These are phyloP conservation scores for Chromoteleia sp. DNA, from an alignment of 2,888 invertebrate genomes.

Conservation along the genomic window DNA sequence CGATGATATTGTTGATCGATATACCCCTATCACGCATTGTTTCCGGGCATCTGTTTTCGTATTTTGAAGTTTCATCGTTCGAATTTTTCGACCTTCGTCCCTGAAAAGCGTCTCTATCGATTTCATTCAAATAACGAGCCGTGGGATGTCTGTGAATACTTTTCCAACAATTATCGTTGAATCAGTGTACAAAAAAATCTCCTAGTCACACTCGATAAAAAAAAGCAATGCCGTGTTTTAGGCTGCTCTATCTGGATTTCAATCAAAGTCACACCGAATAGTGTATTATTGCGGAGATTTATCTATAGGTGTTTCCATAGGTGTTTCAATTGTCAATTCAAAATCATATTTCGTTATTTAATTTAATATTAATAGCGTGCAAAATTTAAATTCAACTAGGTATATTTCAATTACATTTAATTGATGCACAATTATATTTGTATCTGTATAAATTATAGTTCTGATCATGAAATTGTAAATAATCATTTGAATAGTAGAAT, in stretches of 20 bases:
- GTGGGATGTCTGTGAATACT: conserved; percentile 17
- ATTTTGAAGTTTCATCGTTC: conserved; percentile 46
- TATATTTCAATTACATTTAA: no score
- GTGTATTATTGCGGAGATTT: no score
- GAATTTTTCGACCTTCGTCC: conserved; percentile 62
- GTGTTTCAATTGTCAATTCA: no score
- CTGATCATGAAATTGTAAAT: no score
- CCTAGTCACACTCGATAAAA: background rate
- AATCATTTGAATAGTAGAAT: no score
- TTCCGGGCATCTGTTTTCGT: conserved; percentile 56
- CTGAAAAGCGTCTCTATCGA: conserved; percentile 63
- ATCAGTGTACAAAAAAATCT: background rate
- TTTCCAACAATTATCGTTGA: conserved; percentile 40
- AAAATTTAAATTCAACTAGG: no score
- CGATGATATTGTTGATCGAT: conserved; percentile 64
- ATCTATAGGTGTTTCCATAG: no score
- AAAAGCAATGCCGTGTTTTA: background rate
- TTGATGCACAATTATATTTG: no score
- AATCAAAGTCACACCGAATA: no score
- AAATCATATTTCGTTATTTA: no score
- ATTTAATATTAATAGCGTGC: no score
- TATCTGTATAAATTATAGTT: no score
- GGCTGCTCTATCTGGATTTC: background rate
- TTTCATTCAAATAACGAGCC: conserved; percentile 40
- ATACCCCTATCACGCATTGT: conserved; percentile 50